Percentiles rank a stretch among this genome's conserved stretches.
Conservation (phyloP, 1,140 invertebrate species). For the Hermetia illucens region DNA sequence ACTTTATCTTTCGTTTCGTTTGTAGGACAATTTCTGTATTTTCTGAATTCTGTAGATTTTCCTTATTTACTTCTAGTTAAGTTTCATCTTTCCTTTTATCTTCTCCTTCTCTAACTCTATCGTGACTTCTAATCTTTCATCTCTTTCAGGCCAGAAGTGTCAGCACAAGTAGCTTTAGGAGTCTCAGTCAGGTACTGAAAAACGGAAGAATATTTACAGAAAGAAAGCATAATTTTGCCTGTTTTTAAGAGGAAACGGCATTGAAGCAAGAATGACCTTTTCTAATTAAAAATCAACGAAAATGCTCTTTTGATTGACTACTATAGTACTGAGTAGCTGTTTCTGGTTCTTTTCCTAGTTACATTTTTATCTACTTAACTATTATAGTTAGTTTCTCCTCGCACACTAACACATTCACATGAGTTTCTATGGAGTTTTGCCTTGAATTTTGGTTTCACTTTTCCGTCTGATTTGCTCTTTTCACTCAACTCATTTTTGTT, state of each 20-base stretch:
- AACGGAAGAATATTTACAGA: too few species aligned
- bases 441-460: too few species aligned
- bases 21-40: too few species aligned
- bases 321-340: neutral
- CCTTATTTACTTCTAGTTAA: too few species aligned
- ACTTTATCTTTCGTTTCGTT: too few species aligned
- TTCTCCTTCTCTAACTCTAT: constrained; percentile 12
- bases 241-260: too few species aligned
- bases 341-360: neutral
- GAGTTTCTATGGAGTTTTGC: too few species aligned
- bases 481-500: too few species aligned
- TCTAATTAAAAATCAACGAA: neutral
- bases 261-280: too few species aligned
- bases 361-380: neutral
- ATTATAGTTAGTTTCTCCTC: neutral
- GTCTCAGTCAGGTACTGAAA: constrained; percentile 57
- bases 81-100: constrained; percentile 7
- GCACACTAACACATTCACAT: neutral
- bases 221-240: too few species aligned
- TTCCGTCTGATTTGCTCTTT: too few species aligned
- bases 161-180: constrained; percentile 76
- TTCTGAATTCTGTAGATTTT: too few species aligned
- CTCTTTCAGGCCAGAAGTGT: constrained; percentile 65
- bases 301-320: neutral
- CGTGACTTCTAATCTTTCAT: constrained; percentile 8